A percentile compares a stretch with the other conserved stretches of the same genome.
Evolutionary conservation across 2,113 vertebrate species (phyloP).

Genomic region (Lucifuga dentata): DNA sequence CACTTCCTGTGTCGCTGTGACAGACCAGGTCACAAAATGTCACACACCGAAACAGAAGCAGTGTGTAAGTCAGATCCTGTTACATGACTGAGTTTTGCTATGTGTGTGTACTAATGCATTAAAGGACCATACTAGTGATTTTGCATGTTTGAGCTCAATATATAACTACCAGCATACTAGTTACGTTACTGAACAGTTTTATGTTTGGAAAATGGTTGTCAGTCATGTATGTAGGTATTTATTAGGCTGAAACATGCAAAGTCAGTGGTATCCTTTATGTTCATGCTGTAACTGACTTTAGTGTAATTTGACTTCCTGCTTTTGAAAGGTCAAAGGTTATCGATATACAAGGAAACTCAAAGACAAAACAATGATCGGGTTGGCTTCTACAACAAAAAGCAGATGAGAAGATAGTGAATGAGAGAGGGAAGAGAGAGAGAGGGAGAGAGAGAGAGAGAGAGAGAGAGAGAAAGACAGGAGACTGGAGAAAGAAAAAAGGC

Average conservation of each 20-base stretch:
- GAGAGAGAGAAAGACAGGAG: too few species aligned
- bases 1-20: constrained; percentile 27
- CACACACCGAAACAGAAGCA: constrained; percentile 34
- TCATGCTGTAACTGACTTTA: background rate
- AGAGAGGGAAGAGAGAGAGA: background rate
- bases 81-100: background rate
- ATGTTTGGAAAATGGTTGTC: too few species aligned
- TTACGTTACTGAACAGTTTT: too few species aligned
- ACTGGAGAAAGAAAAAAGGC: background rate
- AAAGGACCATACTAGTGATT: too few species aligned
- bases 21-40: constrained; percentile 41
- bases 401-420: constrained; percentile 29
- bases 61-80: background rate
- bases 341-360: constrained; percentile 10
- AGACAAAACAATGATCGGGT: background rate
- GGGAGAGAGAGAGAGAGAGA: too few species aligned
- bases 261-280: too few species aligned
- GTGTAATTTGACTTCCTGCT: background rate
- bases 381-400: constrained; percentile 9
- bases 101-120: background rate
- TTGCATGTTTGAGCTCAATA: too few species aligned
- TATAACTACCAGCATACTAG: too few species aligned
- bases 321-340: background rate
- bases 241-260: too few species aligned
- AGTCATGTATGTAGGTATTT: too few species aligned